These are phyloP conservation scores for Cyclophora albipunctata DNA, from an alignment of 2,888 invertebrate species.

Conservation along the genomic window DNA sequence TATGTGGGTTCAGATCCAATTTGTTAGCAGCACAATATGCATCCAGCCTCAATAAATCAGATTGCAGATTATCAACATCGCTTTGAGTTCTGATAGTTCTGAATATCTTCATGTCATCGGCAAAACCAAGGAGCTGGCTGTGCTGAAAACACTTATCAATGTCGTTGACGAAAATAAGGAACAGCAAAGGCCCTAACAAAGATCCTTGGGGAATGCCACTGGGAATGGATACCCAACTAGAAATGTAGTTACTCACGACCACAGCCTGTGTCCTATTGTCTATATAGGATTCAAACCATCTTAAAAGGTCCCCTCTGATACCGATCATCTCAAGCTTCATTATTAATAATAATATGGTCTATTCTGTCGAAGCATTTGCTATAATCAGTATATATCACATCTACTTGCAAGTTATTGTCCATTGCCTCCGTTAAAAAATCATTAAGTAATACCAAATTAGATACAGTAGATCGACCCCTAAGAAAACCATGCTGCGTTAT, in stretches of 20 bases:
- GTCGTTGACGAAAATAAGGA: neutral
- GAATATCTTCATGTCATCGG: neutral
- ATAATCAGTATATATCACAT: conserved; percentile 6
- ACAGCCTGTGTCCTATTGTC: neutral
- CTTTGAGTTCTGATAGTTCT: neutral
- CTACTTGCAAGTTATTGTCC: neutral
- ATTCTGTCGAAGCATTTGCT: conserved; percentile 4
- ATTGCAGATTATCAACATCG: neutral
- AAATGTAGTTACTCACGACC: neutral
- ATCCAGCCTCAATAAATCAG: neutral
- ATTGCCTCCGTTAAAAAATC: conserved; percentile 1
- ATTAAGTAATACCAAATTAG: neutral
- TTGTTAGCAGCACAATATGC: neutral
- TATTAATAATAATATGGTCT: neutral
- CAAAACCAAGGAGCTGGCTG: neutral
- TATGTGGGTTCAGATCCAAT: neutral
- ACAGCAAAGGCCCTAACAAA: neutral
- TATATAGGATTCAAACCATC: conserved; percentile 1
- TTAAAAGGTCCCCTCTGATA: neutral
- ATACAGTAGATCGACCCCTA: conserved; percentile 3
- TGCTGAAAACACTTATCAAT: neutral
- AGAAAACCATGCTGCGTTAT: conserved; percentile 4
- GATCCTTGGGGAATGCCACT: too few species aligned
- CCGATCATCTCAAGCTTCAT: neutral
- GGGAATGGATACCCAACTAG: too few species aligned